Base-by-base conservation (phyloP, 2,113 vertebrate species). In the Microcebus jonahi region DNA sequence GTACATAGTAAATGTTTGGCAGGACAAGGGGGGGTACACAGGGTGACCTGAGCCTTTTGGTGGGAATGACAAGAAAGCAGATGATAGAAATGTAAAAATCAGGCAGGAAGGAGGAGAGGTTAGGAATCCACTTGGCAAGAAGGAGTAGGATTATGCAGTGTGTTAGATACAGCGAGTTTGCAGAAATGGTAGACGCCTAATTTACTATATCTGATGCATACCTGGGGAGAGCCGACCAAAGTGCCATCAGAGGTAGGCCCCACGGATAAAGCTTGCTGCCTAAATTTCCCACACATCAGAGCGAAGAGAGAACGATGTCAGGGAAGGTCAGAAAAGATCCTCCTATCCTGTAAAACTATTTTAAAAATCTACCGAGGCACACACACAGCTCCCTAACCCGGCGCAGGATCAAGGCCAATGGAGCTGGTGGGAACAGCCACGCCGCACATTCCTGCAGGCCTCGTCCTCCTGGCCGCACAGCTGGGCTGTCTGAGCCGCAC, bases 391-490 rank as follows among this genome's bases (percentile, higher is more conserved):
- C 45, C 20, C 42, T 39, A 90, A 17, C 20, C 23, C 18, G 67
- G 29, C 71, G 53, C n/a, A 63, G 71, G 81, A 61, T 53, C 39
- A 48, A 86, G 86, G 91, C 94, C 94, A 34, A 92, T 50, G 61
- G 48, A 27, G 82, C 87, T 6, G 18, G 42, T 20, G 61, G 68
- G 68, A 71, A 71, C 42, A 71, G 68, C 42, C 23, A 29, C 88
- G 67, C 83, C 93, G 50, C 57, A 31, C 90, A 85, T 97, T 96
- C 90, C 94, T 65, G 42, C 23, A 45, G 80, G 45, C 67, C 73
- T 90, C 11, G 0, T 79, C 97, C 94, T 97, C 91, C 77, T 36
- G 84, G 29, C 29, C 50, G 67, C 97, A 34, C 90, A 92, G 90
- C 94, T 96, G 86, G 85, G 10, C 81, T 14, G 71, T 88, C 88